A percentile compares a stretch with the other conserved stretches of the same genome.
Evolutionary conservation across 2,888 invertebrate genomes (phyloP).

Genomic region (Patella pellucida): DNA sequence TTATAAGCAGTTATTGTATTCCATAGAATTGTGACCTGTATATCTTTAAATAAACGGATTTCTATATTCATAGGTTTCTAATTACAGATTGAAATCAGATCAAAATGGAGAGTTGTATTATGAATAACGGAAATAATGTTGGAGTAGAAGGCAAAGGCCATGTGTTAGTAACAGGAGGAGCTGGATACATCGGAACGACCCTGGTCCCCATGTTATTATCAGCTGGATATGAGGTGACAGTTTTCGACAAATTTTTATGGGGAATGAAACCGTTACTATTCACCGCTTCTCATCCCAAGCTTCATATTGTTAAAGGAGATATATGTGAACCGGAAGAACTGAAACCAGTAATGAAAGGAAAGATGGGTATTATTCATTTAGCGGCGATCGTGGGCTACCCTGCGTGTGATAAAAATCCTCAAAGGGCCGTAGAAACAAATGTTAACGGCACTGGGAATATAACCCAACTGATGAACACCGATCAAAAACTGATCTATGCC

Average conservation of each 20-base stretch:
- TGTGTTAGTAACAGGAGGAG: constrained; percentile 67
- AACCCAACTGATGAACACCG: constrained; percentile 50
- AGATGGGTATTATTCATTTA: constrained; percentile 65
- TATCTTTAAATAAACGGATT: too few species aligned
- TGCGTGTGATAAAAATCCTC: constrained; percentile 67
- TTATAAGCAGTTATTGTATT: too few species aligned
- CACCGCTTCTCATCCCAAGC: constrained; percentile 46
- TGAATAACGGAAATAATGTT: too few species aligned
- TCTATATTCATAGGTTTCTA: too few species aligned
- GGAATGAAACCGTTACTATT: constrained; percentile 63
- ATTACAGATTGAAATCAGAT: too few species aligned
- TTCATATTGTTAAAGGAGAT: constrained; percentile 59
- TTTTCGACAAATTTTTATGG: constrained; percentile 67
- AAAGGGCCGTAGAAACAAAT: constrained; percentile 61
- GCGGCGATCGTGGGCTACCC: constrained; percentile 71
- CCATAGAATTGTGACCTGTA: too few species aligned
- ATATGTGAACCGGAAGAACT: constrained; percentile 57
- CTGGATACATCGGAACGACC: constrained; percentile 70
- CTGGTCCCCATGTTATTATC: constrained; percentile 66
- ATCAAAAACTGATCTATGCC: constrained; percentile 67
- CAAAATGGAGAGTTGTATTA: too few species aligned
- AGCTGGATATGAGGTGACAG: constrained; percentile 65
- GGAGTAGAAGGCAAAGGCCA: constrained; percentile 28
- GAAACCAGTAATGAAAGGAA: constrained; percentile 48
- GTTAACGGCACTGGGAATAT: constrained; percentile 63